phyloP scores from a whole-genome alignment of 2,797 vertebrate species.

The Pampus argenteus region DNA sequence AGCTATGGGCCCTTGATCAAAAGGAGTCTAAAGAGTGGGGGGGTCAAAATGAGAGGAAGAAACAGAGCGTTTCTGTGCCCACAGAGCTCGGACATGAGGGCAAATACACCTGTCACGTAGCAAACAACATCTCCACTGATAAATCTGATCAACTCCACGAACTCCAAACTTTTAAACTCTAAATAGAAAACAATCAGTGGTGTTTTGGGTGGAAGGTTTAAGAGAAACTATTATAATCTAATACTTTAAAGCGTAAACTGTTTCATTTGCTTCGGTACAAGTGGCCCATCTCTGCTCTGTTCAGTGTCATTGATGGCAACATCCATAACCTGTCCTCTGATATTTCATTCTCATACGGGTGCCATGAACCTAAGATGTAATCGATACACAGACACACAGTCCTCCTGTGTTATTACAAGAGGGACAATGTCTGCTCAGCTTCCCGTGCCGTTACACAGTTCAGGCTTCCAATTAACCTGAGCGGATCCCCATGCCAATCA shows the following conservation, averaged over 20 bases:
- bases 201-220: background rate
- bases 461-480: slow-evolving; percentile 91
- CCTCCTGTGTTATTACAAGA: slow-evolving; percentile 85
- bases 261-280: slow-evolving; percentile 52
- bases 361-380: slow-evolving; percentile 85
- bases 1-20: slow-evolving; percentile 84
- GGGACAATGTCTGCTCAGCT: slow-evolving; percentile 85
- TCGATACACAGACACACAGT: slow-evolving; percentile 86
- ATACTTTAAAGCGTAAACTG: slow-evolving; percentile 20
- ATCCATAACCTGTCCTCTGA: slow-evolving; percentile 87
- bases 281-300: slow-evolving; percentile 71
- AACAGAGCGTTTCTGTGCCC: slow-evolving; percentile 50
- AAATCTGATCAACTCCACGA: slow-evolving; percentile 29
- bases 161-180: slow-evolving; percentile 32
- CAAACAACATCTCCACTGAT: slow-evolving; percentile 28
- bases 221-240: slow-evolving; percentile 19
- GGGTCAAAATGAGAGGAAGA: slow-evolving; percentile 60
- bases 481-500: slow-evolving; percentile 89
- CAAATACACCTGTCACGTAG: slow-evolving; percentile 61
- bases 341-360: slow-evolving; percentile 84
- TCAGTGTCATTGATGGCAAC: slow-evolving; percentile 76
- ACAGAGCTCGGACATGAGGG: slow-evolving; percentile 35
- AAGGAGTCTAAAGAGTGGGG: slow-evolving; percentile 68
- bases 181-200: slow-evolving; percentile 1
- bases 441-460: slow-evolving; percentile 89